Base-by-base conservation (phyloP, 2,797 vertebrate species). In the Linurgus olivaceus region DNA sequence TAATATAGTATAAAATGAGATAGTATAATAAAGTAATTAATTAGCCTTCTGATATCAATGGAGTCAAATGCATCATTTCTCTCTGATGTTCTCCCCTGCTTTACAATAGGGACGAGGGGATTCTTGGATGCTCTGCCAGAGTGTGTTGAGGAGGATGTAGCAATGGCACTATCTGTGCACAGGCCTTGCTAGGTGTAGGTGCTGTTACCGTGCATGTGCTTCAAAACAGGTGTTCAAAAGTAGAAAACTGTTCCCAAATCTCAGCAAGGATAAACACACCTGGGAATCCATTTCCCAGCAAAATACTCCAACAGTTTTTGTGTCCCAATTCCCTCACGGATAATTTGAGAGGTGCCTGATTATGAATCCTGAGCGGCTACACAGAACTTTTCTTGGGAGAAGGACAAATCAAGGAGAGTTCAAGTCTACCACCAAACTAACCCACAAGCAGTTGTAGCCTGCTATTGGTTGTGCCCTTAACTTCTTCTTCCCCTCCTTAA, bases 21-120 rank as follows among this genome's bases (percentile, higher is more conserved):
- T 6, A n/a, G 19, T n/a, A 6, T 54, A n/a, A n/a, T n/a, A 21
- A 54, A 54, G 9, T 21, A n/a, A n/a, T 54, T 21, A 1, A n/a
- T 21, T 21, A 54, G 52, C 31, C 52, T 54, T 54, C 52, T n/a
- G 31, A 54, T n/a, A 54, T 54, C 31, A 9, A n/a, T 54, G 8
- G 52, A 54, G 13, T n/a, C 52, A 54, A 31, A 54, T n/a, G 9
- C 52, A 54, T n/a, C 0, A n/a, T 54, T n/a, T 54, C 52, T 54
- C 31, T 20, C 19, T 15, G 20, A 54, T 21, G 31, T 5, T 54
- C 9, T n/a, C 31, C 13, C 31, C 31, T n/a, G 52, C 31, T 54
- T 54, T 54, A n/a, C 21, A 47, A 26, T 4, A 57, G 63, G 54
- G 63, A 54, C 0, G 0, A 38, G 45, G 20, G 31, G 40, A 61